Evolutionary conservation across 2,113 vertebrate species (phyloP).

Genomic region (Castor canadensis): DNA sequence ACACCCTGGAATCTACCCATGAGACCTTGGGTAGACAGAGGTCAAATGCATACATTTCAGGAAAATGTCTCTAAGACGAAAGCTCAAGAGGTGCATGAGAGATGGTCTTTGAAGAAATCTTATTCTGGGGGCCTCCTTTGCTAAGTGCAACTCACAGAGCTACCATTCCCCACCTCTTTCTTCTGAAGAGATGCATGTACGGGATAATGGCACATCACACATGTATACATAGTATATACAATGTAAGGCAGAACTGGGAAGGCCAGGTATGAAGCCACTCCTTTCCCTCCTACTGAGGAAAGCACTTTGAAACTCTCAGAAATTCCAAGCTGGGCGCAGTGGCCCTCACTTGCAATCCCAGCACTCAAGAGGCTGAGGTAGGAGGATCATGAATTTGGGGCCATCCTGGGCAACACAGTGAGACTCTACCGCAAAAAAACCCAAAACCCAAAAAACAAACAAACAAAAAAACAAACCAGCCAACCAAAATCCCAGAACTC

Average conservation of each 20-base stretch:
- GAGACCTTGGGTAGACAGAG: not conserved
- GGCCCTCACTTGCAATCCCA: not conserved
- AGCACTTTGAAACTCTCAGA: not conserved
- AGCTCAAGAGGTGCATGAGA: not conserved
- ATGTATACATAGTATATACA: not conserved
- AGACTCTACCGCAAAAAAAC: not conserved
- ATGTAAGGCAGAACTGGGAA: not conserved
- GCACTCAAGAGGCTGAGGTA: not conserved
- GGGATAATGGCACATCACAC: accelerated
- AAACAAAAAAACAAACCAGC: not conserved
- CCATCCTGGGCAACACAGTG: too few species aligned
- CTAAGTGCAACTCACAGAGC: not conserved
- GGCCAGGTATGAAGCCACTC: not conserved
- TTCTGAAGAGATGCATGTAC: not conserved
- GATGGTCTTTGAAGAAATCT: not conserved
- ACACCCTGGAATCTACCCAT: not conserved
- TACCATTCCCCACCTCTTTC: not conserved
- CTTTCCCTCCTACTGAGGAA: not conserved
- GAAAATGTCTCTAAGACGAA: not conserved
- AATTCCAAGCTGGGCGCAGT: not conserved
- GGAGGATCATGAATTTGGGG: not conserved
- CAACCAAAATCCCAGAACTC: not conserved
- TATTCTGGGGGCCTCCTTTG: not conserved
- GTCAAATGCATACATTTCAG: not conserved
- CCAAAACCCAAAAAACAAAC: not conserved